phyloP scores from a whole-genome alignment of 1,140 invertebrate genomes.

The Samia ricini region DNA sequence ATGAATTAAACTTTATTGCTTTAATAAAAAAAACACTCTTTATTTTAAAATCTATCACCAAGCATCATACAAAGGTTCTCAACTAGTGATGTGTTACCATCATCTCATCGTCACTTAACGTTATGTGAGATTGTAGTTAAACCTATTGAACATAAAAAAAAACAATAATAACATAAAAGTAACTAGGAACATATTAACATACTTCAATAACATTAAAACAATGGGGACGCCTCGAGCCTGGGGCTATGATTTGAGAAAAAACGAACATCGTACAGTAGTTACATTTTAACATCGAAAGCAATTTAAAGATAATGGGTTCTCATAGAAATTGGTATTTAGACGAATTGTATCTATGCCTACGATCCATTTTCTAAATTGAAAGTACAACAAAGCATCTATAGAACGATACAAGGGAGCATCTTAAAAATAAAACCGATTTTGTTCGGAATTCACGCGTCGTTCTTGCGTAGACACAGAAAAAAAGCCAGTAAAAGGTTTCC shows the following conservation, averaged over 20 bases:
- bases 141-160: background rate
- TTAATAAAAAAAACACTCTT: too few relatives aligned
- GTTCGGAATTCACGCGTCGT: slow-evolving; percentile 5
- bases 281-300: background rate
- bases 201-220: slow-evolving; percentile 9
- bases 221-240: slow-evolving; percentile 8
- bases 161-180: background rate
- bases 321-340: background rate
- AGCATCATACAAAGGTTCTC: too few relatives aligned
- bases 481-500: slow-evolving; percentile 1
- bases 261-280: background rate
- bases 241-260: background rate
- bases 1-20: too few relatives aligned
- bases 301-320: background rate
- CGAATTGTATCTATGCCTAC: background rate
- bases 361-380: background rate
- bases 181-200: background rate
- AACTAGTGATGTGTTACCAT: too few relatives aligned
- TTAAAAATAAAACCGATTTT: background rate
- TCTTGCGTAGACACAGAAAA: slow-evolving; percentile 14
- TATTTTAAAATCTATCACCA: too few relatives aligned
- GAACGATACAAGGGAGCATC: background rate
- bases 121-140: too few relatives aligned
- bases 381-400: background rate
- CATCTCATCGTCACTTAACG: too few relatives aligned